A percentile compares a stretch with the other conserved stretches of the same genome.
phyloP scores from a whole-genome alignment of 2,797 vertebrate species.

The Trachurus trachurus region DNA sequence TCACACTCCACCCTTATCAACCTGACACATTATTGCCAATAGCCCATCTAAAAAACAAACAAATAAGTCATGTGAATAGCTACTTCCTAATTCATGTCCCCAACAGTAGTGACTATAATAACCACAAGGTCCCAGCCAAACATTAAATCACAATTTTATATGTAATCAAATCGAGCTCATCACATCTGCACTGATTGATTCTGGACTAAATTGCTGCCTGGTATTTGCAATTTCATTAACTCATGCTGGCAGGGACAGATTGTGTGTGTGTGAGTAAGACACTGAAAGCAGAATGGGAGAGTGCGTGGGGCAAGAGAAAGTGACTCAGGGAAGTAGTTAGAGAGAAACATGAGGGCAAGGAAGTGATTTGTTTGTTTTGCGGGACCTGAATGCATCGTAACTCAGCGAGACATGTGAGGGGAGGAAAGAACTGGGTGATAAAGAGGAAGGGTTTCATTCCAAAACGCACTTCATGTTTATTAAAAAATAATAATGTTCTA shows the following conservation, averaged over 20 bases:
- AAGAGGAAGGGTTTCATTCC: constrained; percentile 33
- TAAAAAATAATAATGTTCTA: constrained; percentile 36
- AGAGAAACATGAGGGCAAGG: constrained; percentile 64
- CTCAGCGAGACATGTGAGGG: constrained; percentile 45
- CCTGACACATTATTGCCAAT: constrained; percentile 18
- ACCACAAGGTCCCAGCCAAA: constrained; percentile 59
- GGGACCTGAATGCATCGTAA: constrained; percentile 63
- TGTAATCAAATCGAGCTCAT: constrained; percentile 80
- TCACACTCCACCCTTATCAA: constrained; percentile 1
- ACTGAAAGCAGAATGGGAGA: constrained; percentile 34
- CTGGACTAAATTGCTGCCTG: constrained; percentile 72
- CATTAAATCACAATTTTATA: constrained; percentile 82
- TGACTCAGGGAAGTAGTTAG: constrained; percentile 70
- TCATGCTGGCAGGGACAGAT: constrained; percentile 59
- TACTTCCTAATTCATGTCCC: constrained; percentile 39
- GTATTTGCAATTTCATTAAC: constrained; percentile 78
- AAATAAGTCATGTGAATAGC: constrained; percentile 62
- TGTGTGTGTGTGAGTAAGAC: constrained; percentile 40
- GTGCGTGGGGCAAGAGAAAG: constrained; percentile 36
- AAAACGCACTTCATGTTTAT: constrained; percentile 46
- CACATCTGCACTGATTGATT: constrained; percentile 82
- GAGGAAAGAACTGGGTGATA: constrained; percentile 25
- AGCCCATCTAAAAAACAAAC: constrained; percentile 38
- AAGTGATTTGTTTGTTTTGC: constrained; percentile 76
- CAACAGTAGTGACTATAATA: constrained; percentile 57